These are phyloP conservation scores for Axea sp. DNA, from an alignment of 2,888 invertebrate species.

Conservation along the genomic window DNA sequence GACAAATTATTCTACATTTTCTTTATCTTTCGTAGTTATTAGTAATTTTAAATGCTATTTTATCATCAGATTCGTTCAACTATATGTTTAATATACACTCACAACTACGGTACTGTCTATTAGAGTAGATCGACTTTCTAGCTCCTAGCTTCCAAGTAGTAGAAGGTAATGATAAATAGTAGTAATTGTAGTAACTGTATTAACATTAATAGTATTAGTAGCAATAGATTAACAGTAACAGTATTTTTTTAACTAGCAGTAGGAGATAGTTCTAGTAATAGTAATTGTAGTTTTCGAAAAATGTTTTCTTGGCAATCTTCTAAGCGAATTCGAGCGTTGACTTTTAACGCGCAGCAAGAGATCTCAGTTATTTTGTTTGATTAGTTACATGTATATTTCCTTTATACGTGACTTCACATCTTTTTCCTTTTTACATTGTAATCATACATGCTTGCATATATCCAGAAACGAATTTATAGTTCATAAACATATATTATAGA, in stretches of 20 bases:
- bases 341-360: slow-evolving; percentile 15
- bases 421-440: slow-evolving; percentile 16
- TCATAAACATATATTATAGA: slow-evolving; percentile 53
- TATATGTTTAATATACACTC: slow-evolving; percentile 49
- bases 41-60: slow-evolving; percentile 28
- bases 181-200: slow-evolving; percentile 52
- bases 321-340: slow-evolving; percentile 33
- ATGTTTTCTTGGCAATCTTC: slow-evolving; percentile 32
- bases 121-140: slow-evolving; percentile 55
- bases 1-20: slow-evolving; percentile 7
- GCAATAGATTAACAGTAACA: slow-evolving; percentile 54
- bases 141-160: slow-evolving; percentile 55
- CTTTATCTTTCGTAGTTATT: slow-evolving; percentile 16
- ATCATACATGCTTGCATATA: slow-evolving; percentile 47
- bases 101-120: slow-evolving; percentile 53
- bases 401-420: background rate
- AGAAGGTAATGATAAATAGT: slow-evolving; percentile 56
- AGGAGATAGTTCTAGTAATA: slow-evolving; percentile 48
- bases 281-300: slow-evolving; percentile 39
- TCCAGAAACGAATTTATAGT: slow-evolving; percentile 15
- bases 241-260: slow-evolving; percentile 48
- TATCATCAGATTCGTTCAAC: slow-evolving; percentile 47
- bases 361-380: background rate
- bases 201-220: slow-evolving; percentile 56
- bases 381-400: background rate